Conservation (phyloP, 2,888 invertebrate genomes). For the Corbicula japonica region DNA sequence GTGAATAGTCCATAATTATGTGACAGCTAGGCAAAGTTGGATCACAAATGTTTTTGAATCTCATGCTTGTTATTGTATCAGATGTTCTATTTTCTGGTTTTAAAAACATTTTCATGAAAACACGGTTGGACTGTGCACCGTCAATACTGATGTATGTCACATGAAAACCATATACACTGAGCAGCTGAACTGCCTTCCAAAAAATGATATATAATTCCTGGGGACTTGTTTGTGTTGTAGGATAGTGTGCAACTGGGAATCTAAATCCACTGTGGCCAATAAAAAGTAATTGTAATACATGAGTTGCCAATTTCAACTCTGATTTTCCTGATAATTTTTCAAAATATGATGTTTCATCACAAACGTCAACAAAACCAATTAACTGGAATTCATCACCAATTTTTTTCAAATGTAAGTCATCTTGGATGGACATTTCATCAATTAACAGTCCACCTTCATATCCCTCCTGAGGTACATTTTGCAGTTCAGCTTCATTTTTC, state of each 20-base stretch:
- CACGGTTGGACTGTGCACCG: conserved; percentile 61
- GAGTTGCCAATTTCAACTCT: conserved; percentile 33
- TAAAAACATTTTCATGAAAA: conserved; percentile 49
- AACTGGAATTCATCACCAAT: conserved; percentile 44
- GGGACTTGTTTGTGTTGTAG: conserved; percentile 39
- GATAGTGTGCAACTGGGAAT: conserved; percentile 59
- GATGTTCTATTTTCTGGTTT: conserved; percentile 37
- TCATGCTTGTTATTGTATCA: conserved; percentile 21
- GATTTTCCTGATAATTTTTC: conserved; percentile 25
- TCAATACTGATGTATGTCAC: conserved; percentile 58
- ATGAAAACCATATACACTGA: conserved; percentile 47
- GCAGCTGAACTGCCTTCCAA: conserved; percentile 17
- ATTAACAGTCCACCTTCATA: conserved; percentile 57
- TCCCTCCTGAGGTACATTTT: conserved; percentile 54
- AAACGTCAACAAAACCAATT: conserved; percentile 47
- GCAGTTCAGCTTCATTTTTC: conserved; percentile 55
- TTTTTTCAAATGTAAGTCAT: conserved; percentile 57
- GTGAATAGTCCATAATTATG: conserved; percentile 53
- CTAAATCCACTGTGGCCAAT: conserved; percentile 54
- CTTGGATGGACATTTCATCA: conserved; percentile 69
- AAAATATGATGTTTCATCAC: conserved; percentile 39
- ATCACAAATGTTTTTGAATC: conserved; percentile 18
- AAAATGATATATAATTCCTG: too few relatives aligned
- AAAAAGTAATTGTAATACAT: conserved; percentile 49
- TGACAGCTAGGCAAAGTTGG: conserved; percentile 11